Evolutionary conservation across 2,888 invertebrate species (phyloP).

Genomic region (Hofmannophila pseudospretella): DNA sequence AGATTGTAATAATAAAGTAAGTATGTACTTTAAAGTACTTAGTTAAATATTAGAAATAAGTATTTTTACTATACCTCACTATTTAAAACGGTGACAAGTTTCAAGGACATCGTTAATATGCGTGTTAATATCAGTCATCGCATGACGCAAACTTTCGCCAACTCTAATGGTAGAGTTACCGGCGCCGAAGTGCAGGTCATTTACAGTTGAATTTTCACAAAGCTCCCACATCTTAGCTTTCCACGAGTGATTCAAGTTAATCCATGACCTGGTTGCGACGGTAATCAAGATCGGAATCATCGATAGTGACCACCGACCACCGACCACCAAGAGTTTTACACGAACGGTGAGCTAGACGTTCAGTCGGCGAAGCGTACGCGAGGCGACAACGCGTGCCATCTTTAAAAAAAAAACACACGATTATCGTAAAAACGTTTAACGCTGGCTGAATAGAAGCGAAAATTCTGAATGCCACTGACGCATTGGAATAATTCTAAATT

Average conservation of each 20-base stretch:
- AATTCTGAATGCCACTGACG: slow-evolving; percentile 11
- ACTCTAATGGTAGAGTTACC: too few relatives aligned
- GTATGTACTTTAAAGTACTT: too few relatives aligned
- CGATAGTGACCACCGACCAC: slow-evolving; percentile 66
- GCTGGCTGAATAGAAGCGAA: slow-evolving; percentile 39
- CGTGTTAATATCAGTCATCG: too few relatives aligned
- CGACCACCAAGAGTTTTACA: too few relatives aligned
- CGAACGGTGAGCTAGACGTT: slow-evolving; percentile 25
- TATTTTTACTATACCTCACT: too few relatives aligned
- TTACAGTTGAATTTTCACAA: too few relatives aligned
- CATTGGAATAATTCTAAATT: slow-evolving; percentile 6
- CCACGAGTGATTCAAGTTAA: slow-evolving; percentile 33
- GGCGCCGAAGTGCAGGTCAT: too few relatives aligned
- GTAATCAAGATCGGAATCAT: slow-evolving; percentile 70
- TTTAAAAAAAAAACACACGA: slow-evolving; percentile 2
- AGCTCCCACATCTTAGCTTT: neutral
- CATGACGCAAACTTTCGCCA: too few relatives aligned
- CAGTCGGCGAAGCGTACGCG: slow-evolving; percentile 63
- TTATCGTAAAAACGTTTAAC: slow-evolving; percentile 16
- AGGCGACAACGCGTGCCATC: slow-evolving; percentile 30
- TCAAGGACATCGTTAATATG: too few relatives aligned
- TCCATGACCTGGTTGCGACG: slow-evolving; percentile 61
- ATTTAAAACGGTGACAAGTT: too few relatives aligned
- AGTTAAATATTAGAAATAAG: too few relatives aligned
- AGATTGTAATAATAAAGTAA: too few relatives aligned